A percentile compares a stretch with the other conserved stretches of the same genome.
phyloP scores from a whole-genome alignment of 2,113 vertebrate species.

The Nothocercus julius region DNA sequence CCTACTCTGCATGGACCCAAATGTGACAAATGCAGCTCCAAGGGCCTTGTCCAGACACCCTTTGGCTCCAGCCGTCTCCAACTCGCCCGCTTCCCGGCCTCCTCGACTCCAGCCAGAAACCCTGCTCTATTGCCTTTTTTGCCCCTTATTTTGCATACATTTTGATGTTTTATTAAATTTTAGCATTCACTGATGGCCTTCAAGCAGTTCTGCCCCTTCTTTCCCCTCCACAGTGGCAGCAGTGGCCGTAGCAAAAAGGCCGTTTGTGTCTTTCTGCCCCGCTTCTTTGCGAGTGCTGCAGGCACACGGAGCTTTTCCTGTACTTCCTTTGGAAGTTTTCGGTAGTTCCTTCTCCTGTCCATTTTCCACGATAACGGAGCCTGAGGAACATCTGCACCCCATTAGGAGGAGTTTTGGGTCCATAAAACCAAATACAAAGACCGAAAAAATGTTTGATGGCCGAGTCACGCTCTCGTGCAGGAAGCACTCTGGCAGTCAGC shows the following conservation, averaged over 20 bases:
- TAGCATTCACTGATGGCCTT: neutral
- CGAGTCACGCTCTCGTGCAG: neutral
- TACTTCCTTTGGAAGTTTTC: neutral
- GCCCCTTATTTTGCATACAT: neutral
- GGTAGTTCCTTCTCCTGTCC: constrained; percentile 15
- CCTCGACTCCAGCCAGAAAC: neutral
- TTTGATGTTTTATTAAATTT: neutral
- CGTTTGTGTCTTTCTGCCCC: neutral
- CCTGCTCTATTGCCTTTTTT: fast-evolving
- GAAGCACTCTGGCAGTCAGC: constrained; percentile 25
- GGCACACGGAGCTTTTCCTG: neutral
- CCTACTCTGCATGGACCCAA: neutral
- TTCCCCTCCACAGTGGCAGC: neutral
- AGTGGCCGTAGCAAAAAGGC: neutral
- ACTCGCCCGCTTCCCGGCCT: fast-evolving
- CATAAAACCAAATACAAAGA: constrained; percentile 42
- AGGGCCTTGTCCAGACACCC: fast-evolving
- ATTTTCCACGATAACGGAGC: neutral
- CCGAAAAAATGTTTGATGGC: constrained; percentile 31
- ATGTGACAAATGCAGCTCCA: neutral
- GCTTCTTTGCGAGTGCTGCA: neutral
- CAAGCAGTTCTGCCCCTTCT: neutral
- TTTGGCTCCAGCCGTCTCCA: fast-evolving
- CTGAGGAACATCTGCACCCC: constrained; percentile 51
- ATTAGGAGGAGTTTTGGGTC: constrained; percentile 33